Conservation (phyloP, 2,888 invertebrate species). For the Atherix ibis region DNA sequence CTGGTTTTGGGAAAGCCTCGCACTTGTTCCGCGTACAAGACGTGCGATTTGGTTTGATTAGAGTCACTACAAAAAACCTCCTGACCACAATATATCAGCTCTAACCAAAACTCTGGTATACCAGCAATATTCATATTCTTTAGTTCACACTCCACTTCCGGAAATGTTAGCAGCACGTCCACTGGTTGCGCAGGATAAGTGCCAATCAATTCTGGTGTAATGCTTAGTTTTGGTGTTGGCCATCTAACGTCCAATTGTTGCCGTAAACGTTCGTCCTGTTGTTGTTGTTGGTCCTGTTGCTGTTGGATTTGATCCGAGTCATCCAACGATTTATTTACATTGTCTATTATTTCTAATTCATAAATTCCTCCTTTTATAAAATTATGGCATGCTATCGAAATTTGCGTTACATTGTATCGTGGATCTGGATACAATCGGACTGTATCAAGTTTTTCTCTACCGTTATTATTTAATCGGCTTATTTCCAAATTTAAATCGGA, state of each 20-base stretch:
- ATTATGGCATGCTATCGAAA: constrained; percentile 52
- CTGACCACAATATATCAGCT: constrained; percentile 66
- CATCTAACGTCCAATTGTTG: constrained; percentile 60
- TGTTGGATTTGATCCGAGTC: constrained; percentile 9
- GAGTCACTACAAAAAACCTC: constrained; percentile 50
- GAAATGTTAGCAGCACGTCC: constrained; percentile 58
- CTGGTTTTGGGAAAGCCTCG: constrained; percentile 53
- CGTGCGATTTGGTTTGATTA: constrained; percentile 39
- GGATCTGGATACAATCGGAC: constrained; percentile 12
- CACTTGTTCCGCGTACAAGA: constrained; percentile 63
- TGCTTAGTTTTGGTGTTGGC: constrained; percentile 56
- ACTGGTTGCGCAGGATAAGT: constrained; percentile 66
- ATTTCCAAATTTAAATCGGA: constrained; percentile 32
- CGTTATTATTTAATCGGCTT: constrained; percentile 27
- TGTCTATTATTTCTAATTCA: constrained; percentile 33
- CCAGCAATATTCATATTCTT: constrained; percentile 29
- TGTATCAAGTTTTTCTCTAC: constrained; percentile 17
- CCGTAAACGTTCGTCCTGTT: constrained; percentile 22
- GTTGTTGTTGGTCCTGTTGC: constrained; percentile 10
- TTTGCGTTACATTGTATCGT: constrained; percentile 27
- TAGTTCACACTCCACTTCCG: constrained; percentile 46
- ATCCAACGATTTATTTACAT: constrained; percentile 9
- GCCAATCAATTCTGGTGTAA: constrained; percentile 59
- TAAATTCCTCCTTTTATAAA: constrained; percentile 57
- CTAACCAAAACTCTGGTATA: constrained; percentile 56